Evolutionary conservation across 2,888 invertebrate species (phyloP), one percentile per base, ranked within the genome.

Genomic region (Thymelicus lineola): DNA sequence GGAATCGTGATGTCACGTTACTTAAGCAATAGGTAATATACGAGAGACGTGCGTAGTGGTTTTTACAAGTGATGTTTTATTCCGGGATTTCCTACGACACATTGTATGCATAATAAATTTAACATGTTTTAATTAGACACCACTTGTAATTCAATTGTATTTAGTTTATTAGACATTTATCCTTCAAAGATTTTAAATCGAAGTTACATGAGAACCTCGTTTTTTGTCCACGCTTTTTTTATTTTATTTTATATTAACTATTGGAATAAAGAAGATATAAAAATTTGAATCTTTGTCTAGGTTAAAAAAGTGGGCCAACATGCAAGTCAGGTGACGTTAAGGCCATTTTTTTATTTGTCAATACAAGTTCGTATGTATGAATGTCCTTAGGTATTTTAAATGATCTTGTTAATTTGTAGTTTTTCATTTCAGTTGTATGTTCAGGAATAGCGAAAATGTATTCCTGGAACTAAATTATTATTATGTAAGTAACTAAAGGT

Each of bases 91-190:
- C 35, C 55, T 55, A 55, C 28, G 7, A 35, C 12, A 55, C 28
- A 35, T n/a, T n/a, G n/a, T n/a, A n/a, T 55, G 20, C 28, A 55
- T 55, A 55, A 55, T 55, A 55, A 28, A 55, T 55, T 35, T 20
- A 20, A 55, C 12, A 53, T 53, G 53, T 53, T 53, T 53, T 12
- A 53, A 53, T 53, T 53, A 53, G 20, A 53, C 20, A 53, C 20
- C 17, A 53, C 53, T 53, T 53, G 53, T 53, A 20, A 53, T 28
- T 53, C 53, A 53, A 53, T 53, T 53, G 53, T 53, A 53, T 53
- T 20, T 17, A 53, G 53, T 28, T 53, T 53, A 53, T 17, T 9
- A 50, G 7, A 50, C 17, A 17, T 7, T 50, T 50, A 50, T 50
- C 50, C 53, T 53, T 53, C 20, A 53, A 53, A 15, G n/a, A 10